Percentiles rank a stretch among this genome's conserved stretches.
Conservation (phyloP, 2,113 vertebrate species). For the cattle (Bos taurus) region DNA sequence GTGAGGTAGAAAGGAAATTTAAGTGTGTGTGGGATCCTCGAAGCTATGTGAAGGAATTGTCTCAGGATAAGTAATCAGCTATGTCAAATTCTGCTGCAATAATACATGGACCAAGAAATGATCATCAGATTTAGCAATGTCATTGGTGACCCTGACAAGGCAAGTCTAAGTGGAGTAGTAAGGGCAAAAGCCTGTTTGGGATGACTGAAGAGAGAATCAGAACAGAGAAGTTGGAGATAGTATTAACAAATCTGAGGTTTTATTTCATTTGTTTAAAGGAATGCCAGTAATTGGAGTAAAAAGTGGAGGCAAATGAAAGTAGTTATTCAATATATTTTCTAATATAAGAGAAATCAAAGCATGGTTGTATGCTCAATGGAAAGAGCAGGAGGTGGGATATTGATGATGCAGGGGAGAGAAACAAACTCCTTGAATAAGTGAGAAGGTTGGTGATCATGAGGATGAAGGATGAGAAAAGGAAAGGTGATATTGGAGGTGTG, state of each 20-base stretch:
- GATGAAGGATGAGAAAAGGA: neutral
- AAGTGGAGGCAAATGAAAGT: neutral
- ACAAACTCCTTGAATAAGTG: neutral
- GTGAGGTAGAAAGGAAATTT: neutral
- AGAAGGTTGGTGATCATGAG: neutral
- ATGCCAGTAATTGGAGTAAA: neutral
- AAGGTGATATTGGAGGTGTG: neutral
- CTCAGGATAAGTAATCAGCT: neutral
- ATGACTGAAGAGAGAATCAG: neutral
- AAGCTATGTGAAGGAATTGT: neutral
- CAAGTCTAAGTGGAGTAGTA: neutral
- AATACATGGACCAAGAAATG: neutral
- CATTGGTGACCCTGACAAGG: neutral
- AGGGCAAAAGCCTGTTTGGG: neutral
- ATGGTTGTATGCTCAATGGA: neutral
- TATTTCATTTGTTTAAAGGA: neutral
- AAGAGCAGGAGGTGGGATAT: neutral
- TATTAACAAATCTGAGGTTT: neutral
- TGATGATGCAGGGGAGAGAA: neutral
- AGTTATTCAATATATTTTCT: neutral
- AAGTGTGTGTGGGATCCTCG: neutral
- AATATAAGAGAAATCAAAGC: neutral
- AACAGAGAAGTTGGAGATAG: neutral
- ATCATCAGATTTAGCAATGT: neutral
- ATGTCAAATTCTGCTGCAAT: neutral